A percentile compares a stretch with the other conserved stretches of the same genome.
Evolutionary conservation across 1,140 invertebrate species (phyloP).

Genomic region (Philaenus spumarius): DNA sequence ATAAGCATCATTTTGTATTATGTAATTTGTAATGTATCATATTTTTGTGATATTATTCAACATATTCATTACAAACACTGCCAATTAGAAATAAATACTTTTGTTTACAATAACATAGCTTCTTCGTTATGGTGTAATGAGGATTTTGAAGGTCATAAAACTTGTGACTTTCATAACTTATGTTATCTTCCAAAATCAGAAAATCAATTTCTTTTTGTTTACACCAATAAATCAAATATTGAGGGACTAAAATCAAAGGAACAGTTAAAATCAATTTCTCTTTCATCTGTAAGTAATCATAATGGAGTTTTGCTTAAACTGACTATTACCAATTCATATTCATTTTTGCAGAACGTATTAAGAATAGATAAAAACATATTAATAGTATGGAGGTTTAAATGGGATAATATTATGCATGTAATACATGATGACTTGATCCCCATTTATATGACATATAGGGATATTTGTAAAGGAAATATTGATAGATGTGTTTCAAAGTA

Average conservation of each 20-base stretch:
- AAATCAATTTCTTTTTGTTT: slow-evolving; percentile 24
- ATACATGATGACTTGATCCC: slow-evolving; percentile 51
- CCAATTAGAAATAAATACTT: too few species aligned
- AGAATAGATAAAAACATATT: slow-evolving; percentile 16
- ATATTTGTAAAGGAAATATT: slow-evolving; percentile 34
- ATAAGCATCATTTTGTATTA: too few species aligned
- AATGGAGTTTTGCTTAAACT: slow-evolving; percentile 24
- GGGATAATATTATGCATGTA: slow-evolving; percentile 52
- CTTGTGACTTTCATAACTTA: slow-evolving; percentile 28
- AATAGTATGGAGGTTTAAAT: slow-evolving; percentile 42
- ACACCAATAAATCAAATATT: slow-evolving; percentile 23
- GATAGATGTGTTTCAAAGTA: slow-evolving; percentile 23
- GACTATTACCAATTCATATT: background rate
- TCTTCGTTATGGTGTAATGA: slow-evolving; percentile 22
- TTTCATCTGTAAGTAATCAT: slow-evolving; percentile 27
- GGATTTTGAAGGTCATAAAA: slow-evolving; percentile 9
- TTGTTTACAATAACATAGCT: background rate
- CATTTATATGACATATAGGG: slow-evolving; percentile 39
- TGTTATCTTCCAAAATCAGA: slow-evolving; percentile 23
- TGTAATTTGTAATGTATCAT: too few species aligned
- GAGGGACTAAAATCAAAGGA: slow-evolving; percentile 20
- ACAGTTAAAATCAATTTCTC: slow-evolving; percentile 23
- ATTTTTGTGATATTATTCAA: too few species aligned
- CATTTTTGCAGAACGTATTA: background rate
- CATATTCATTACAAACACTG: too few species aligned